A percentile compares a stretch with the other conserved stretches of the same genome.
phyloP scores from a whole-genome alignment of 2,113 vertebrate species.

The Chionodraco myersi region DNA sequence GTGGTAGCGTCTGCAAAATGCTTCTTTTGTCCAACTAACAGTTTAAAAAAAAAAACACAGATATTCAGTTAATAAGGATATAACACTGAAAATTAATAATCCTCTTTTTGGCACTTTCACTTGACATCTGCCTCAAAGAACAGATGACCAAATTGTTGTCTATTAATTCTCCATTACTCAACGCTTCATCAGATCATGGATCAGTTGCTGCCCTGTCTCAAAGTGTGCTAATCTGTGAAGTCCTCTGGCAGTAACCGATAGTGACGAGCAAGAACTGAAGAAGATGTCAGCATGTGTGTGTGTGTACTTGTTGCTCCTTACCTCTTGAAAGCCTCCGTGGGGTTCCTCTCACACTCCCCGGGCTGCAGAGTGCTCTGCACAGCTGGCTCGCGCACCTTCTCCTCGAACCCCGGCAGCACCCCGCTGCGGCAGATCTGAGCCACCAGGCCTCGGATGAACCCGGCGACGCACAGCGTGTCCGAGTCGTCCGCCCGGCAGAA shows the following conservation, averaged over 20 bases:
- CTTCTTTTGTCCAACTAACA: neutral
- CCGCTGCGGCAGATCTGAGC: constrained; percentile 90
- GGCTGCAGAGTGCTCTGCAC: constrained; percentile 90
- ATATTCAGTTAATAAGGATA: neutral
- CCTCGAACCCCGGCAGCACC: constrained; percentile 91
- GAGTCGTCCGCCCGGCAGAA: constrained; percentile 97
- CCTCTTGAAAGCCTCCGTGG: constrained; percentile 97
- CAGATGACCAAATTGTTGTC: neutral
- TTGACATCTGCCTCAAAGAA: neutral
- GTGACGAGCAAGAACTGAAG: neutral
- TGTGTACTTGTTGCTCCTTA: constrained; percentile 66
- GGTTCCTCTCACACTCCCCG: constrained; percentile 95
- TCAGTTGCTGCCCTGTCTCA: neutral
- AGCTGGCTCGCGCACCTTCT: constrained; percentile 91
- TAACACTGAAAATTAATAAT: neutral
- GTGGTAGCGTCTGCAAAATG: neutral
- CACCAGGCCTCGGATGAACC: constrained; percentile 90
- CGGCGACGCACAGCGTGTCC: constrained; percentile 91
- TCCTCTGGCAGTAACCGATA: too few species aligned
- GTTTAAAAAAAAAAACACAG: neutral
- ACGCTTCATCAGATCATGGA: neutral
- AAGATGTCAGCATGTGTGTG: neutral
- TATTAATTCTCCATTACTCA: neutral
- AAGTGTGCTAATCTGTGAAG: neutral
- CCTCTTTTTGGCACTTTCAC: neutral